Evolutionary conservation across 2,888 invertebrate genomes (phyloP), one percentile per base, ranked within the genome.

Genomic region (Raillietiella orientalis): DNA sequence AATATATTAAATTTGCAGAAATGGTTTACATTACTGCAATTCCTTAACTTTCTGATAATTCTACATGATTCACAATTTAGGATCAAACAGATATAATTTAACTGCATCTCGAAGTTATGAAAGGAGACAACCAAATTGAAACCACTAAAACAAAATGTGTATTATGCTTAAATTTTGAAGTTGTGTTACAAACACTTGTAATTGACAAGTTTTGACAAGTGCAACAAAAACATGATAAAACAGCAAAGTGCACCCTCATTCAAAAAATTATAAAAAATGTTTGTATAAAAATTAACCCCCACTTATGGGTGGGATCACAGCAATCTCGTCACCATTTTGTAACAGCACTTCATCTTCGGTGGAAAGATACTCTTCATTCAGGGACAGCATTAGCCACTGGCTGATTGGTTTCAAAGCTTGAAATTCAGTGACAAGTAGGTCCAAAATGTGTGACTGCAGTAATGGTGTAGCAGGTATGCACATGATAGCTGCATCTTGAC

Each of bases 281-380:
- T 22, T 16, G 28, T n/a, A n/a, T n/a, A n/a, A n/a, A n/a, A n/a
- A n/a, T 52, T 58, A 70, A 38, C 87, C 87, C 38, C 84, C 84
- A 49, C 84, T 84, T 26, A 90, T 53, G 0, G 87, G 87, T 27
- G 87, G 87, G 40, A 90, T 84, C 9, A 87, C 57, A 32, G 84
- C 87, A 32, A 87, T 56, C 45, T 64, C 69, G 52, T 84, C 82
- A 32, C 58, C 61, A 14, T 59, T 51, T 20, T 53, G 53, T n/a
- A 45, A 41, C 13, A 49, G 41, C 20, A 71, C 44, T 21, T 48
- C 44, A 19, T 49, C 44, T 17, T 53, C 49, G 2, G 56, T 49
- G 10, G 55, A 47, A 32, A 66, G 56, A 36, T 74, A 77, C 34
- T 63, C 62, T 40, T 79, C 67, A 51, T 87, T 87, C 25, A 71